Conservation (phyloP, 2,797 vertebrate species). For the Otus scops region DNA sequence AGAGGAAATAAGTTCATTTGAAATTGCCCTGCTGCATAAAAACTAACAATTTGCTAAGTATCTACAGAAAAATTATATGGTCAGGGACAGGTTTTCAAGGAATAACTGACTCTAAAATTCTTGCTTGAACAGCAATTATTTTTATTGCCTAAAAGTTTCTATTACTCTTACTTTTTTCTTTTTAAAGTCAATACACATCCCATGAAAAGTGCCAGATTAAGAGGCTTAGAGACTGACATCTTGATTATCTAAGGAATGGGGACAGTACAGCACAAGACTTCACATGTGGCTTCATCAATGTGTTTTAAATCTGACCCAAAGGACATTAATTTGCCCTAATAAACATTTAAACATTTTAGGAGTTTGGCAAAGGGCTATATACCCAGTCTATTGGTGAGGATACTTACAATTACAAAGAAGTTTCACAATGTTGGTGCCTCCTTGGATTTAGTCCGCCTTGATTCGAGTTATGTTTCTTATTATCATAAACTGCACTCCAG, state of each 20-base stretch:
- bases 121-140: not conserved
- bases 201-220: not conserved
- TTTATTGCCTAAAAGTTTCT: not conserved
- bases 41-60: not conserved
- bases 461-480: not conserved
- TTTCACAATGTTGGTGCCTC: not conserved
- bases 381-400: not conserved
- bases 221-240: not conserved
- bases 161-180: not conserved
- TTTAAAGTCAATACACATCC: not conserved
- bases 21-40: not conserved
- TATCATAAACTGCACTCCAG: not conserved
- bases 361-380: not conserved
- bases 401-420: not conserved
- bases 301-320: not conserved
- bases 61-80: not conserved
- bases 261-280: not conserved
- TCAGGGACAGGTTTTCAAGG: not conserved
- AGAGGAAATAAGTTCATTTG: not conserved
- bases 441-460: not conserved
- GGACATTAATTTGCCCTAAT: not conserved
- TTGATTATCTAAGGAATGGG: not conserved
- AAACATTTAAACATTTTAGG: not conserved
- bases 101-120: not conserved
- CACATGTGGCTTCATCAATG: fast-evolving